phyloP scores from a whole-genome alignment of 2,888 invertebrate species.

The Nematopogon swammerdamellus region DNA sequence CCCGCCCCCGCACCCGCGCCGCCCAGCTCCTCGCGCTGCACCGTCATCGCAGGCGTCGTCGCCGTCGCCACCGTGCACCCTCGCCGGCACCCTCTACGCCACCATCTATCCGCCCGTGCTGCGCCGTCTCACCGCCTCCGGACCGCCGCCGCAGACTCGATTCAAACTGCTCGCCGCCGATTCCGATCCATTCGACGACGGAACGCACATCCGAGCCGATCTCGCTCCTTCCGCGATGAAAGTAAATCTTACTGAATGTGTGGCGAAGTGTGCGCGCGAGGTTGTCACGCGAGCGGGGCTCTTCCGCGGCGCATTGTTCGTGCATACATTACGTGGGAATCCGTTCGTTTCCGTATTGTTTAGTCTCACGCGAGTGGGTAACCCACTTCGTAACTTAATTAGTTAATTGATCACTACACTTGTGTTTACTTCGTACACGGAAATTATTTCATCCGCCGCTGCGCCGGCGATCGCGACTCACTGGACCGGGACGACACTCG shows the following conservation, averaged over 20 bases:
- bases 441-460: background rate
- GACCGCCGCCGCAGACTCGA: too few relatives aligned
- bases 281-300: slow-evolving; percentile 4
- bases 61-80: slow-evolving; percentile 28
- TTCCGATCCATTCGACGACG: slow-evolving; percentile 22
- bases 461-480: background rate
- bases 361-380: slow-evolving; percentile 3
- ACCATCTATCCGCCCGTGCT: slow-evolving; percentile 6
- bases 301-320: slow-evolving; percentile 6
- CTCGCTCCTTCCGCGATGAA: slow-evolving; percentile 10
- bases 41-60: slow-evolving; percentile 20
- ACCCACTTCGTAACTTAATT: slow-evolving; percentile 8
- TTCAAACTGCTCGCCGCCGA: too few relatives aligned
- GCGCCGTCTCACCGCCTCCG: slow-evolving; percentile 12
- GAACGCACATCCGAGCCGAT: slow-evolving; percentile 23
- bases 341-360: background rate
- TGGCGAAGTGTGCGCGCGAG: background rate
- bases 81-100: slow-evolving; percentile 19
- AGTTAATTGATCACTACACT: slow-evolving; percentile 4
- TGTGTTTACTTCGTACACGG: background rate
- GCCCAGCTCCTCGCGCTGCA: slow-evolving; percentile 16
- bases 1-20: slow-evolving; percentile 27
- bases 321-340: background rate
- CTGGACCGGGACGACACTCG: background rate
- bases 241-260: background rate